Evolutionary conservation across 2,797 vertebrate species (phyloP), one percentile per base, ranked within the genome.

Genomic region (Pygocentrus nattereri): DNA sequence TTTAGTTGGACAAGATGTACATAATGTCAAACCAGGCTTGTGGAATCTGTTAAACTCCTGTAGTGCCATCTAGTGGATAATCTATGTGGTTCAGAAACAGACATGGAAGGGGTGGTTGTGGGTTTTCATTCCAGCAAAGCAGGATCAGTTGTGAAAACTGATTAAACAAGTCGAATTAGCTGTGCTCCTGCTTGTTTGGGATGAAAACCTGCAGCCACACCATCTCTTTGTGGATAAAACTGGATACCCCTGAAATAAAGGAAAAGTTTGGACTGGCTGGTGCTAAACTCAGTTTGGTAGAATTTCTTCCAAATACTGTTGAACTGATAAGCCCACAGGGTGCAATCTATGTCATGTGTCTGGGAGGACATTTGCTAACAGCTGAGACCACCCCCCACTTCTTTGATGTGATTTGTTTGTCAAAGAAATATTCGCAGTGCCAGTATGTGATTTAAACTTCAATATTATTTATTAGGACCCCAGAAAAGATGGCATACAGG

Each of bases 61-160:
- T 18, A 50, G 23, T 74, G 80, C 82, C 85, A 86, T 80, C 85
- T 86, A 80, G 85, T 82, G 85, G 77, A 59, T 11, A 64, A 31
- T 30, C 27, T 38, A 12, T 12, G 52, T 50, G 27, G 31, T 76
- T 21, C 12, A 61, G 23, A 27, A 65, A 56, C 50, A 13, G 8
- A 41, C 56, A 77, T 38, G 19, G 41, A 30, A 31, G 16, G 15
- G 27, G 10, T 44, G 7, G 10, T 8, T 8, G 41, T 41, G 44
- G 41, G 10, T 44, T 44, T 10, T 44, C 41, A 11, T 44, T 10
- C 2, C 41, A 44, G 12, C 1, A 38, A 44, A 44, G 41, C 41
- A 44, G 41, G 8, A 44, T 11, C 41, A 44, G 41, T 44, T 44
- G 34, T 34, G 6, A 2, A 3, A 6, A 34, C 34, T 34, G 34